Evolutionary conservation across 2,888 invertebrate genomes (phyloP).

Genomic region (Pantelozetes paolii): DNA sequence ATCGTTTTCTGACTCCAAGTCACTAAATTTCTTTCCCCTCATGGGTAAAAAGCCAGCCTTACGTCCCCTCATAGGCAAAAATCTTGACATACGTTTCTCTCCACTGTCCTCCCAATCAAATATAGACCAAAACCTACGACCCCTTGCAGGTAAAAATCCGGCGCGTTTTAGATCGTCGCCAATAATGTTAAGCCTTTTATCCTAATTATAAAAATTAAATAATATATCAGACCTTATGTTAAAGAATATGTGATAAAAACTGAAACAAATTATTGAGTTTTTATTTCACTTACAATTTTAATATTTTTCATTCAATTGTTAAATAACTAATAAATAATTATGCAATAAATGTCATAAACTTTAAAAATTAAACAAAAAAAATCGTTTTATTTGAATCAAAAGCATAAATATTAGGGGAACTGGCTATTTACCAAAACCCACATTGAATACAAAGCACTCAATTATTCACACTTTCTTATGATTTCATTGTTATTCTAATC

Average conservation of each 20-base stretch:
- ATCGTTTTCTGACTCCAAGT: not conserved
- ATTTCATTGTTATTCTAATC: too few species aligned
- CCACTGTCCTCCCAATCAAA: conserved; percentile 14
- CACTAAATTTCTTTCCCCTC: not conserved
- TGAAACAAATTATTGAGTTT: not conserved
- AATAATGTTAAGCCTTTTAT: conserved; percentile 57
- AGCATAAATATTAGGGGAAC: too few species aligned
- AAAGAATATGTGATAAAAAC: not conserved
- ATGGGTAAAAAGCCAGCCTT: conserved; percentile 5
- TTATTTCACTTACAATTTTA: not conserved
- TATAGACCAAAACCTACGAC: conserved; percentile 5
- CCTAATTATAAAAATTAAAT: too few species aligned
- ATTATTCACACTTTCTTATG: too few species aligned
- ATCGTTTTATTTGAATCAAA: too few species aligned
- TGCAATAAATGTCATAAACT: too few species aligned
- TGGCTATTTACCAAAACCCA: too few species aligned
- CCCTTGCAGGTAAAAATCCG: not conserved
- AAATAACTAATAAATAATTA: not conserved
- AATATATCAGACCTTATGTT: not conserved
- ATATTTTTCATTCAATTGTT: not conserved
- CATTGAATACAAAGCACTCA: too few species aligned
- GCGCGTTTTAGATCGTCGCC: not conserved
- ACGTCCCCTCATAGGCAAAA: conserved; percentile 5
- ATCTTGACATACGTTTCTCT: not conserved
- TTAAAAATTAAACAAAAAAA: too few species aligned